phyloP scores from a whole-genome alignment of 2,888 invertebrate genomes.

The Microctonus brassicae region DNA sequence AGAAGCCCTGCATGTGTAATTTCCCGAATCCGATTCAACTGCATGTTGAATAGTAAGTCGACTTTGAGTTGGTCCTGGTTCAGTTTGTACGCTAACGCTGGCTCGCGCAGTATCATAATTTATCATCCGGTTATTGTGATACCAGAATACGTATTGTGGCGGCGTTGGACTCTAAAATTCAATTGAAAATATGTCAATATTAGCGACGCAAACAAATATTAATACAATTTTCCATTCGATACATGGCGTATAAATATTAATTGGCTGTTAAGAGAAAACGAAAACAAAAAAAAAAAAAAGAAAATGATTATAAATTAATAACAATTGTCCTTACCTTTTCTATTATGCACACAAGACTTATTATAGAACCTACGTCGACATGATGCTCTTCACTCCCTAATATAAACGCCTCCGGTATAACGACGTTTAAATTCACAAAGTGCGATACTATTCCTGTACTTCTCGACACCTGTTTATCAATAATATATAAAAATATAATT shows the following conservation, averaged over 20 bases:
- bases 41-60: slow-evolving; percentile 87
- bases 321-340: slow-evolving; percentile 80
- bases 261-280: neutral
- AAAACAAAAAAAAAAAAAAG: neutral
- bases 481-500: slow-evolving; percentile 25
- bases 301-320: neutral
- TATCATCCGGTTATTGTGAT: slow-evolving; percentile 94
- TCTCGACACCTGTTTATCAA: slow-evolving; percentile 81
- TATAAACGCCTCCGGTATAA: slow-evolving; percentile 91
- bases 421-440: slow-evolving; percentile 89
- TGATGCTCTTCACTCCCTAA: slow-evolving; percentile 87
- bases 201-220: neutral
- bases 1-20: slow-evolving; percentile 91
- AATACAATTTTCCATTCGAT: too few species aligned
- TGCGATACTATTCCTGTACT: slow-evolving; percentile 87
- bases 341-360: slow-evolving; percentile 91
- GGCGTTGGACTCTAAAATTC: slow-evolving; percentile 87
- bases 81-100: slow-evolving; percentile 85
- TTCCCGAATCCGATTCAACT: slow-evolving; percentile 88
- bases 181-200: slow-evolving; percentile 5
- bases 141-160: slow-evolving; percentile 96
- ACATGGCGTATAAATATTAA: neutral
- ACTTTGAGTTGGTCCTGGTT: slow-evolving; percentile 88
- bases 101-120: slow-evolving; percentile 90
- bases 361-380: slow-evolving; percentile 90